These are phyloP conservation scores for Umimayanthus chanpuru DNA, from an alignment of 92 coral and sea anemone genomes.

Conservation along the genomic window DNA sequence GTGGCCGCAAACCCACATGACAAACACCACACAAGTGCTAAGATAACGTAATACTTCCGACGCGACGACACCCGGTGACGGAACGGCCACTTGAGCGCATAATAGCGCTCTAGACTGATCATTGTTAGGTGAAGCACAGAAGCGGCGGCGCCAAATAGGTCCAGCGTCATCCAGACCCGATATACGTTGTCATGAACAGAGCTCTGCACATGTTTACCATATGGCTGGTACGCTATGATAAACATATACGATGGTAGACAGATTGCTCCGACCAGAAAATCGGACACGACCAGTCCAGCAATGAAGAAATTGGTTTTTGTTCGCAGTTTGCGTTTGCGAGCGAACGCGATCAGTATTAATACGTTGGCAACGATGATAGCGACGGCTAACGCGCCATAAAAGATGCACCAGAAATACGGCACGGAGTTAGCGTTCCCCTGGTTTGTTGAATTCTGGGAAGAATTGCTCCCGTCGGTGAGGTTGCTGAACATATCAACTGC, in stretches of 20 bases:
- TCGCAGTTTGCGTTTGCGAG: constrained; percentile 55
- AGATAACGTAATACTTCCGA: constrained; percentile 42
- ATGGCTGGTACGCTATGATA: constrained; percentile 48
- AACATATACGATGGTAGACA: constrained; percentile 63
- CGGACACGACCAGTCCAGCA: constrained; percentile 57
- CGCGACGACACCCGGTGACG: constrained; percentile 60
- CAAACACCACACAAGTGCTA: constrained; percentile 53
- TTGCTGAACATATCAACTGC: constrained; percentile 13
- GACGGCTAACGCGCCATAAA: constrained; percentile 49
- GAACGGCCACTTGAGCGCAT: constrained; percentile 68
- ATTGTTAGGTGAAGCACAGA: constrained; percentile 57
- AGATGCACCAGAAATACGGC: constrained; percentile 39
- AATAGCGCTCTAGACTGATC: constrained; percentile 66
- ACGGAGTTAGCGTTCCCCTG: neutral
- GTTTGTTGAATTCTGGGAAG: neutral
- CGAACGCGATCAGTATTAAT: constrained; percentile 44
- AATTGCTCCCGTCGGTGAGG: constrained; percentile 17
- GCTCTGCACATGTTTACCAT: constrained; percentile 25
- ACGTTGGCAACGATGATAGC: constrained; percentile 54
- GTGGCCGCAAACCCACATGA: constrained; percentile 49
- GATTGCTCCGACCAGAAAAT: constrained; percentile 54
- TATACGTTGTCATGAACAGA: constrained; percentile 51
- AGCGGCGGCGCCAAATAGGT: constrained; percentile 65
- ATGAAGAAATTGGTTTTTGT: constrained; percentile 60
- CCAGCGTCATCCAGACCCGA: constrained; percentile 60